phyloP scores from a whole-genome alignment of 2,113 vertebrate genomes.

The Oreocharis arfaki region DNA sequence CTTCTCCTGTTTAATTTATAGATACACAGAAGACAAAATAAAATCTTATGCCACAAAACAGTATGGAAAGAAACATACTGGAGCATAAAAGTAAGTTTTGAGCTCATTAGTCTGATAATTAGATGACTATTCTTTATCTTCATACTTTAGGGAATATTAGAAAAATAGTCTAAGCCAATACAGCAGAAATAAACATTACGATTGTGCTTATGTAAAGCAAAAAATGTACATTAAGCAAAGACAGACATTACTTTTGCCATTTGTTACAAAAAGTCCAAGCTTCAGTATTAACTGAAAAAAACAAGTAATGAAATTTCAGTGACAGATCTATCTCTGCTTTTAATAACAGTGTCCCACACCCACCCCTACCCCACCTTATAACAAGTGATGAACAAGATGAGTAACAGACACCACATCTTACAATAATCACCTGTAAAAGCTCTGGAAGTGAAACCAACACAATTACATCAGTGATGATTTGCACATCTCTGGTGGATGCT shows the following conservation, averaged over 20 bases:
- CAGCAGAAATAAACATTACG: neutral
- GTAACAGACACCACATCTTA: neutral
- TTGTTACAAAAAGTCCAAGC: neutral
- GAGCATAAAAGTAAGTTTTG: neutral
- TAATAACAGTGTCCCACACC: neutral
- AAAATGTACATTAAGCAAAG: neutral
- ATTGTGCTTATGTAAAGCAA: neutral
- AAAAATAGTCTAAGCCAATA: neutral
- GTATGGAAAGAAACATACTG: neutral
- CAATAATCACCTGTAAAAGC: neutral
- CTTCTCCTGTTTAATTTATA: neutral
- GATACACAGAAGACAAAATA: neutral
- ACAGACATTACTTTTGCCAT: neutral
- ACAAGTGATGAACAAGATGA: neutral
- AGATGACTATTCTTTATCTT: neutral
- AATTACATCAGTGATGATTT: neutral
- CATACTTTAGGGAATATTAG: neutral
- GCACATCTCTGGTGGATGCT: neutral
- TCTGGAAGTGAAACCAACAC: neutral
- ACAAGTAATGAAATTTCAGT: neutral
- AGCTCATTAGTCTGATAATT: neutral
- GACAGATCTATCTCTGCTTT: neutral
- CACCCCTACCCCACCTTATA: neutral
- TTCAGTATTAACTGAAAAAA: neutral
- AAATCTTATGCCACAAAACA: neutral